phyloP scores from a whole-genome alignment of 2,113 vertebrate species.

The Corythoichthys haematopterus region DNA sequence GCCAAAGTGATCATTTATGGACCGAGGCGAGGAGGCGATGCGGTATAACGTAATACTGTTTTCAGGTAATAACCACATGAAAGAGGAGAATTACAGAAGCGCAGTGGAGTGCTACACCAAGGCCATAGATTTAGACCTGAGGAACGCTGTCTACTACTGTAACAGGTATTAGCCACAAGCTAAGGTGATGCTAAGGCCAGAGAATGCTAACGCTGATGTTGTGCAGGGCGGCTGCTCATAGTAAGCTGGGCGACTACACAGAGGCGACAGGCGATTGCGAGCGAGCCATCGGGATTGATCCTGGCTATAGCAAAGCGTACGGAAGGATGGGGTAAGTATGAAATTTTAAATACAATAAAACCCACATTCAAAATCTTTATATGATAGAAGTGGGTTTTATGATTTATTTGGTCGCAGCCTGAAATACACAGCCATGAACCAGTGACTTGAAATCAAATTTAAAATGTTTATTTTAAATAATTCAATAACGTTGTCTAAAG shows the following conservation, averaged over 20 bases:
- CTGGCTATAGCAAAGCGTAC: constrained; percentile 94
- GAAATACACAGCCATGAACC: too few relatives aligned
- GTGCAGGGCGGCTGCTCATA: constrained; percentile 90
- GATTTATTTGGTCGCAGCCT: too few relatives aligned
- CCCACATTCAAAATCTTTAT: too few relatives aligned
- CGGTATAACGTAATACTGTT: constrained; percentile 11
- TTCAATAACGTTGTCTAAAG: too few relatives aligned
- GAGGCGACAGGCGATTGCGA: constrained; percentile 92
- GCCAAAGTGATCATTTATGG: background rate
- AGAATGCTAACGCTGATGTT: background rate
- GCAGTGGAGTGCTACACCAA: constrained; percentile 91
- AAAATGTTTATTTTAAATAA: too few relatives aligned
- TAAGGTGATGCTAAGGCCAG: background rate
- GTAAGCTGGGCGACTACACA: constrained; percentile 86
- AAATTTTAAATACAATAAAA: background rate
- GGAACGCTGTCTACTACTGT: constrained; percentile 95
- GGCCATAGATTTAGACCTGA: constrained; percentile 90
- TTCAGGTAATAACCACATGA: constrained; percentile 96
- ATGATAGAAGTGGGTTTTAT: too few relatives aligned
- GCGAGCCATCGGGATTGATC: constrained; percentile 90
- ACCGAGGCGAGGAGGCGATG: background rate
- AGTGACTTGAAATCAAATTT: too few relatives aligned
- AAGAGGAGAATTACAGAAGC: constrained; percentile 89
- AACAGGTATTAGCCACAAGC: constrained; percentile 78
- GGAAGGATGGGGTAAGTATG: constrained; percentile 92